A percentile compares a stretch with the other conserved stretches of the same genome.
phyloP scores from a whole-genome alignment of 2,797 vertebrate genomes.

The Lagodon rhomboides region DNA sequence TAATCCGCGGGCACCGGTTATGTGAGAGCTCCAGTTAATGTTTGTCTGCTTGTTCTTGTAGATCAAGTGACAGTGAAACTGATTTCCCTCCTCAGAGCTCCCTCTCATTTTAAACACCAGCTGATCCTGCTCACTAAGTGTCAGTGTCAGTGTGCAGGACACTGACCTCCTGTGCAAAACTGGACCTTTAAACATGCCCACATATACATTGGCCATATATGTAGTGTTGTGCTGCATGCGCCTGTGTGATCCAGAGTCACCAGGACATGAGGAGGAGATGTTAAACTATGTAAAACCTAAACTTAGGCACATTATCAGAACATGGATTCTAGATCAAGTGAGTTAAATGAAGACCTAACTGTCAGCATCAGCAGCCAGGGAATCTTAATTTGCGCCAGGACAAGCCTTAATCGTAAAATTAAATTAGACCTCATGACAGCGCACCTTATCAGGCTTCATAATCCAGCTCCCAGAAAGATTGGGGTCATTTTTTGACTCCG shows the following conservation, averaged over 20 bases:
- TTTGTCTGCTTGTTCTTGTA: conserved; percentile 18
- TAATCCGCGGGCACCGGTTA: background rate
- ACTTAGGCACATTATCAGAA: background rate
- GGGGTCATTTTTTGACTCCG: conserved; percentile 30
- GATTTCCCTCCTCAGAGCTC: conserved; percentile 23
- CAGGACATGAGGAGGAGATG: no score
- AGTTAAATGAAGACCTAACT: conserved; percentile 17
- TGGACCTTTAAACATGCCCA: no score
- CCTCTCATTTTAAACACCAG: conserved; percentile 22
- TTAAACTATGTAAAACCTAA: background rate
- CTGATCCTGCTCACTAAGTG: conserved; percentile 19
- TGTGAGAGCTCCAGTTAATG: conserved; percentile 12
- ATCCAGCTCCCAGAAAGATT: conserved; percentile 27
- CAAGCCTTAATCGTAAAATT: conserved; percentile 30
- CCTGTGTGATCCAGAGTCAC: no score
- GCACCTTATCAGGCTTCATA: conserved; percentile 21
- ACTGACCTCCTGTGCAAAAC: conserved; percentile 5
- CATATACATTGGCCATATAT: no score
- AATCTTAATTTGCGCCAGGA: conserved; percentile 31
- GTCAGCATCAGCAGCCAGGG: background rate
- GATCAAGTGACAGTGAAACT: conserved; percentile 18
- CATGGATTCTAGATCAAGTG: conserved; percentile 2
- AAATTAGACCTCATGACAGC: conserved; percentile 35
- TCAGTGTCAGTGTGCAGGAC: conserved; percentile 6
- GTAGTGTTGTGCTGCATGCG: background rate